Base-by-base conservation (phyloP, 2,797 vertebrate genomes). In the Hemitrygon akajei region DNA sequence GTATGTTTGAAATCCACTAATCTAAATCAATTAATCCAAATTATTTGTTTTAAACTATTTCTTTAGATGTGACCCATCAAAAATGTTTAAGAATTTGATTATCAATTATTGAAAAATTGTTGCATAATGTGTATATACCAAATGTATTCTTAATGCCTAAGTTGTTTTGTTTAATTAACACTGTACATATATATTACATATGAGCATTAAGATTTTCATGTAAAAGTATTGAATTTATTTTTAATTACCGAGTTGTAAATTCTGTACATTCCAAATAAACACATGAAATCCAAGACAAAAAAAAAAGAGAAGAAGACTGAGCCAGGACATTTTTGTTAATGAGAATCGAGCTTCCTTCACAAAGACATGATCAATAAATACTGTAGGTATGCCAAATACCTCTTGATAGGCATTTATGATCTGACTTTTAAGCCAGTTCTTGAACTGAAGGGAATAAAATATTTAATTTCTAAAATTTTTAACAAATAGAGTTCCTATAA, bases 261-360 rank as follows among this genome's bases (percentile, higher is more conserved):
- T 66, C 47, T 94, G 93, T 87, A 94, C 66, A 94, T 94, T 84
- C 47, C 27, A 47, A 94, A 87, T 94, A 94, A 87, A 94, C 93
- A 86, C 5, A 34, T 56, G 80, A 47, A 84, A 75, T n/a, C 82
- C n/a, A 56, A 73, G 40, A 63, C 63, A 27, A n/a, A n/a, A n/a
- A n/a, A n/a, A n/a, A n/a, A n/a, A n/a, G n/a, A n/a, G n/a, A n/a
- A n/a, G n/a, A n/a, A n/a, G 73, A 47, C 69, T 9, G 66, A 92
- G 0, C 89, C 63, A 47, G 47, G 69, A 92, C 69, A 73, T 91
- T 91, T 91, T 91, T 3, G 47, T 71, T 14, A 73, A 40, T 73
- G 37, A 89, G 69, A 40, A 73, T 73, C 14, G 14, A 7, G 69
- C 25, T 56, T 40, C 20, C 66, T 63, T n/a, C 66, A 10, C 18